Conservation (phyloP, 2,797 vertebrate genomes). For the Cryptoprocta ferox region DNA sequence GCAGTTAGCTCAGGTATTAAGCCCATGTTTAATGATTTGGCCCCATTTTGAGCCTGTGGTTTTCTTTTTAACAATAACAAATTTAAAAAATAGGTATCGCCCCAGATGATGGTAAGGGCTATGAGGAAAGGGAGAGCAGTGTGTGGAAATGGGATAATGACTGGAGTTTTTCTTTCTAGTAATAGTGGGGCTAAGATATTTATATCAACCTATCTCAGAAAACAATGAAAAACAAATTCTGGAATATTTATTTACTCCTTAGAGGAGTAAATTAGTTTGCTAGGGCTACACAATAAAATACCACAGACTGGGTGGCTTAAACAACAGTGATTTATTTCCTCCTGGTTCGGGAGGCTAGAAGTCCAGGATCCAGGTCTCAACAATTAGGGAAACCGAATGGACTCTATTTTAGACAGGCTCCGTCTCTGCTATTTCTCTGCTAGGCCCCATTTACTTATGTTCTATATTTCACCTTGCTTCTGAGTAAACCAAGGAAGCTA, state of each 20-base stretch:
- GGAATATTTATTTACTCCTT: not conserved
- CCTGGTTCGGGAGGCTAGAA: not conserved
- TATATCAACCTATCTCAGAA: not conserved
- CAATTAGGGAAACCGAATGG: not conserved
- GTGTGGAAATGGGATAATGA: not conserved
- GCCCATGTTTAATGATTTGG: not conserved
- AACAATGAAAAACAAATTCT: not conserved
- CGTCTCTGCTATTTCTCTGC: not conserved
- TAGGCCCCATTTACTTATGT: not conserved
- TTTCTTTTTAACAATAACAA: not conserved
- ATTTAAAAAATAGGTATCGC: not conserved
- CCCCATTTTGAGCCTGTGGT: not conserved
- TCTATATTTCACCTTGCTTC: not conserved
- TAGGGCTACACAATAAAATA: not conserved
- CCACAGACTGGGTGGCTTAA: not conserved
- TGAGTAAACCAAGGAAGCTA: not conserved
- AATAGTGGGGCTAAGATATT: not conserved
- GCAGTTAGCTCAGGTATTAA: not conserved
- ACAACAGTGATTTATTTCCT: constrained; percentile 30
- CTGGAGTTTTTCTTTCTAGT: not conserved
- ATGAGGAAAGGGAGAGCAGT: not conserved
- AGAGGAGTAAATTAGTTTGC: constrained; percentile 1
- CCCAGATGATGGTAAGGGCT: not conserved
- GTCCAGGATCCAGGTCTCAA: not conserved
- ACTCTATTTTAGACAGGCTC: not conserved